Evolutionary conservation across 2,113 vertebrate species (phyloP).

Genomic region (Sialia sialis): DNA sequence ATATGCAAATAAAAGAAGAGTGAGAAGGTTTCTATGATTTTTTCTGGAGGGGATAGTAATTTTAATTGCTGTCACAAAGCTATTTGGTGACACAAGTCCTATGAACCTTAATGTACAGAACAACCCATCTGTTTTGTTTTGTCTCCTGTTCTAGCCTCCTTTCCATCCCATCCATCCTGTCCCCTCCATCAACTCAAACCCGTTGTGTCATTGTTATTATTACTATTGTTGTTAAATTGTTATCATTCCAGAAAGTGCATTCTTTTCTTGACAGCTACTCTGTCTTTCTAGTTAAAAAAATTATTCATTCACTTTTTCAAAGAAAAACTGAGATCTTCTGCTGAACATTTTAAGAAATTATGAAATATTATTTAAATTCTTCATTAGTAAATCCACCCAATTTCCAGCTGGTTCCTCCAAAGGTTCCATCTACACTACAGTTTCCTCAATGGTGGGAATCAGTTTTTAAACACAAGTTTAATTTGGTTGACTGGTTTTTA

Average conservation of each 20-base stretch:
- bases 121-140: neutral
- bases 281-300: neutral
- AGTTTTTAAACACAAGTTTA: neutral
- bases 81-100: neutral
- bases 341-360: neutral
- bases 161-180: neutral
- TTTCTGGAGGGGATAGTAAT: neutral
- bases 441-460: neutral
- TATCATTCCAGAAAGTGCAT: neutral
- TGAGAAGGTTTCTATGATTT: neutral
- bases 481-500: neutral
- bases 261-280: neutral
- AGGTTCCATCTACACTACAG: neutral
- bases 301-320: neutral
- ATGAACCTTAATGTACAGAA: neutral
- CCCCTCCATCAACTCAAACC: neutral
- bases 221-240: neutral
- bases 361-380: neutral
- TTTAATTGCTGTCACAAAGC: neutral
- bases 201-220: neutral
- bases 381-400: neutral
- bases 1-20: neutral
- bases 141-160: neutral
- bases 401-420: neutral
- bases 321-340: neutral